Percentiles rank a stretch among this genome's conserved stretches.
Evolutionary conservation across 2,113 vertebrate genomes (phyloP).

Genomic region (western clawed frog (Xenopus tropicalis)): UCB_Xtro_10.0 CM004445.2:139284001-139284500

Average conservation of each 20-base stretch:
- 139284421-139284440: not conserved
- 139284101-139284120: not conserved
- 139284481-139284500: not conserved
- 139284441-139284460: not conserved
- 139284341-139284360: not conserved
- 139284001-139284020: too few relatives aligned
- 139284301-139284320: not conserved
- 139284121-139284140: not conserved
- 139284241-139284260: not conserved
- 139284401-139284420: not conserved
- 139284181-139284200: not conserved
- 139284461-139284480: not conserved
- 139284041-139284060: too few relatives aligned
- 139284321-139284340: not conserved
- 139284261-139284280: not conserved
- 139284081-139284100: too few relatives aligned
- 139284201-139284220: not conserved
- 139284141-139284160: not conserved
- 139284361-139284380: not conserved
- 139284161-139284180: constrained; percentile 1
- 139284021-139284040: too few relatives aligned
- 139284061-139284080: too few relatives aligned
- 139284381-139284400: constrained; percentile 7
- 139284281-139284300: not conserved
- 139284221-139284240: constrained; percentile 3